Evolutionary conservation across 2,797 vertebrate genomes (phyloP), one percentile per base, ranked within the genome.

Genomic region (Molothrus ater): DNA sequence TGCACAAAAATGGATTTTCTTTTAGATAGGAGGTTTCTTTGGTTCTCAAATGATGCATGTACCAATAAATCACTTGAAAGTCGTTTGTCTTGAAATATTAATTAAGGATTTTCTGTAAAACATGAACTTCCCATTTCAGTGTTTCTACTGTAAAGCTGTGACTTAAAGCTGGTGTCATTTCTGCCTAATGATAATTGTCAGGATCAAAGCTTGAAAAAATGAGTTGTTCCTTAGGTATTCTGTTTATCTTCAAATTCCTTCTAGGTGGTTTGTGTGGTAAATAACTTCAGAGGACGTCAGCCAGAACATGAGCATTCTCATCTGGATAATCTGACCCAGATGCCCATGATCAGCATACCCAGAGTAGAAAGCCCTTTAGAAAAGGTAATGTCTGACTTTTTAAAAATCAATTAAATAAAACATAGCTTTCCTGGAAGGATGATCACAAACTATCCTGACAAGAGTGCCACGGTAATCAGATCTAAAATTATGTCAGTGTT

Each of bases 181-280:
- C 78, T 88, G 59, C 45, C 43, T 92, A 47, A 74, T 88, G 79
- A 73, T 28, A 82, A 56, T 60, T 80, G 21, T 74, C 72, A 75
- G 29, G 45, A 84, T 78, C 72, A 94, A 93, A 91, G 71, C 74
- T 79, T 16, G 19, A 72, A 80, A 71, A 51, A 85, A 10, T 17
- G 14, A 61, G 54, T 71, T 94, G 19, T 64, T 94, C 38, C 56
- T 92, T 68, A 90, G 90, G 78, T 92, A 83, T 90, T 73, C 28
- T 93, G 43, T 90, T 90, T 95, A 65, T 93, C 68, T 97, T 92
- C 85, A 96, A 75, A 82, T 93, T 83, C 73, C 17, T 95, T 97
- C 71, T 95, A 99, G 99, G 99, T 99, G 95, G 99, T 99, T 84
- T 99, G 99, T 94, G 99, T 99, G 97, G 99, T 99, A 90, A 99